A percentile compares a stretch with the other conserved stretches of the same genome.
phyloP scores from a whole-genome alignment of 2,797 vertebrate species.

The Notolabrus celidotus region DNA sequence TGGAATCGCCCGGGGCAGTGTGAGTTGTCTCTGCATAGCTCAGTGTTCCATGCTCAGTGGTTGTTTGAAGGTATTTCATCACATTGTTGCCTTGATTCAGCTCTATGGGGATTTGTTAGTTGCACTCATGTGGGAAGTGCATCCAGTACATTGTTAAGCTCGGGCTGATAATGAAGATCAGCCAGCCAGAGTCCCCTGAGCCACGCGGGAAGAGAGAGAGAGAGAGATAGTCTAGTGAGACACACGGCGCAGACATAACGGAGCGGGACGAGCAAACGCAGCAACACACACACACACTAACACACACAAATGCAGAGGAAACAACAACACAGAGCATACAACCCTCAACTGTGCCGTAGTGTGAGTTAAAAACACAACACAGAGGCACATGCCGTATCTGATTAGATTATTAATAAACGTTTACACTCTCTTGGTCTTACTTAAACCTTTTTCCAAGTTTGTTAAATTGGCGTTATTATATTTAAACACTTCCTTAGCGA shows the following conservation, averaged over 20 bases:
- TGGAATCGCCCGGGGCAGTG: slow-evolving; percentile 79
- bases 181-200: slow-evolving; percentile 80
- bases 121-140: slow-evolving; percentile 84
- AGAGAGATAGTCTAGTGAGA: slow-evolving; percentile 73
- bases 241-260: slow-evolving; percentile 61
- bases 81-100: slow-evolving; percentile 83
- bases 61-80: slow-evolving; percentile 86
- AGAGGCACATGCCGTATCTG: slow-evolving; percentile 22
- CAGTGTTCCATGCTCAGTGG: slow-evolving; percentile 76
- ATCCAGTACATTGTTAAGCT: slow-evolving; percentile 84
- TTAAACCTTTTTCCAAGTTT: slow-evolving; percentile 31
- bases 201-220: slow-evolving; percentile 65
- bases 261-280: slow-evolving; percentile 62
- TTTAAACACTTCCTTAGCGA: slow-evolving; percentile 44
- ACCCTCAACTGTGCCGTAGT: slow-evolving; percentile 38
- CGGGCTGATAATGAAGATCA: slow-evolving; percentile 83
- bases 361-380: slow-evolving; percentile 46
- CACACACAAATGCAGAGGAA: slow-evolving; percentile 68
- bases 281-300: slow-evolving; percentile 62
- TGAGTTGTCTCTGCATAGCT: slow-evolving; percentile 78
- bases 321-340: slow-evolving; percentile 72
- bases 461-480: slow-evolving; percentile 45
- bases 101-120: slow-evolving; percentile 85
- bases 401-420: slow-evolving; percentile 49
- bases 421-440: slow-evolving; percentile 35